Evolutionary conservation across 2,797 vertebrate species (phyloP).

Genomic region (Anniella stebbinsi): DNA sequence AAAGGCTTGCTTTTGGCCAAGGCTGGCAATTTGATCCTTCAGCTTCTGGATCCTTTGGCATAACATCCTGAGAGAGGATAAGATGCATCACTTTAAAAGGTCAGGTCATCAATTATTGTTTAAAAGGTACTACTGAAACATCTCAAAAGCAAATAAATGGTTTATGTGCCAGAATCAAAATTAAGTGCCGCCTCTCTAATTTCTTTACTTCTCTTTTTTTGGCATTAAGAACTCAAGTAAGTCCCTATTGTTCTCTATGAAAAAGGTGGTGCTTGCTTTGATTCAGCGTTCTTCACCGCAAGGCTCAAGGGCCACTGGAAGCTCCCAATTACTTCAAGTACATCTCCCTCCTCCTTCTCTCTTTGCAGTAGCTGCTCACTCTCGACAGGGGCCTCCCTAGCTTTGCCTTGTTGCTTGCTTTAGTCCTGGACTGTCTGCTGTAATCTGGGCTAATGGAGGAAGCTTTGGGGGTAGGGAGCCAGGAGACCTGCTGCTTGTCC

Average conservation of each 20-base stretch:
- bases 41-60: conserved; percentile 89
- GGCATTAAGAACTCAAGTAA: not conserved
- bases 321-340: too few relatives aligned
- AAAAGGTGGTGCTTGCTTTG: not conserved
- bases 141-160: not conserved
- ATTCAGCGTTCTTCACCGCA: too few relatives aligned
- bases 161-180: not conserved
- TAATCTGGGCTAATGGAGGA: too few relatives aligned
- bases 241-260: not conserved
- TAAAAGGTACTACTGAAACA: not conserved
- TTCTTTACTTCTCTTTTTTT: not conserved
- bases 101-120: not conserved
- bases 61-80: conserved; percentile 82
- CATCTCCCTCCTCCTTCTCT: too few relatives aligned
- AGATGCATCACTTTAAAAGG: not conserved
- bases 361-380: too few relatives aligned
- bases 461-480: too few relatives aligned
- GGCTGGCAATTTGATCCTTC: conserved; percentile 85
- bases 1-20: conserved; percentile 93
- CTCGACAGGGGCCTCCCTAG: too few relatives aligned
- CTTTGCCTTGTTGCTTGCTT: too few relatives aligned
- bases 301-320: too few relatives aligned
- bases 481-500: too few relatives aligned
- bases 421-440: too few relatives aligned
- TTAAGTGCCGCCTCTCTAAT: not conserved